Percentiles rank a stretch among this genome's conserved stretches.
phyloP scores from a whole-genome alignment of 2,797 vertebrate genomes.

The Eulemur mongoz region DNA sequence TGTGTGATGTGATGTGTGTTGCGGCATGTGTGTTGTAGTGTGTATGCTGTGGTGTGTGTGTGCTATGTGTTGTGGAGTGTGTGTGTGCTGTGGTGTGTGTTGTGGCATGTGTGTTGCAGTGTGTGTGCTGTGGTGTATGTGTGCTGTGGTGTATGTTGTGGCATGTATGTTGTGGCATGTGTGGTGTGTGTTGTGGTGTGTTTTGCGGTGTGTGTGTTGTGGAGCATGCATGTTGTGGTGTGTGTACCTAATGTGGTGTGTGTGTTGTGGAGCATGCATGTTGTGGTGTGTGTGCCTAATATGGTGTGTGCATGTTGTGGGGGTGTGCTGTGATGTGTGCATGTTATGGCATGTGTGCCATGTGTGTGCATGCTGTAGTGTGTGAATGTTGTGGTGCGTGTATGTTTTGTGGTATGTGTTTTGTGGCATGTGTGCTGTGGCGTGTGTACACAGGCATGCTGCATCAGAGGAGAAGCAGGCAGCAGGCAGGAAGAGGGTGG shows the following conservation, averaged over 20 bases:
- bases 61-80: background rate
- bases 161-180: accelerated
- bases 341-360: accelerated
- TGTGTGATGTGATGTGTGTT: background rate
- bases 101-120: background rate
- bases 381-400: background rate
- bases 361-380: background rate
- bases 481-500: background rate
- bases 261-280: background rate
- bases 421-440: background rate
- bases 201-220: background rate
- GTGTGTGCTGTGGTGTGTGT: background rate
- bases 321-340: background rate
- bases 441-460: accelerated
- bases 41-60: background rate
- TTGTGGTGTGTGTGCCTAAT: background rate
- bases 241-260: background rate
- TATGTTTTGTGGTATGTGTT: background rate
- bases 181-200: background rate
- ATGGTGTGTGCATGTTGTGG: too few relatives aligned
- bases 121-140: background rate
- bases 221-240: background rate
- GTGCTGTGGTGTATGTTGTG: background rate
- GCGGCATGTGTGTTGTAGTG: background rate
- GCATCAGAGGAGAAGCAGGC: background rate